These are phyloP conservation scores for Agapostemon virescens DNA, from an alignment of 2,888 invertebrate species.

Conservation along the genomic window DNA sequence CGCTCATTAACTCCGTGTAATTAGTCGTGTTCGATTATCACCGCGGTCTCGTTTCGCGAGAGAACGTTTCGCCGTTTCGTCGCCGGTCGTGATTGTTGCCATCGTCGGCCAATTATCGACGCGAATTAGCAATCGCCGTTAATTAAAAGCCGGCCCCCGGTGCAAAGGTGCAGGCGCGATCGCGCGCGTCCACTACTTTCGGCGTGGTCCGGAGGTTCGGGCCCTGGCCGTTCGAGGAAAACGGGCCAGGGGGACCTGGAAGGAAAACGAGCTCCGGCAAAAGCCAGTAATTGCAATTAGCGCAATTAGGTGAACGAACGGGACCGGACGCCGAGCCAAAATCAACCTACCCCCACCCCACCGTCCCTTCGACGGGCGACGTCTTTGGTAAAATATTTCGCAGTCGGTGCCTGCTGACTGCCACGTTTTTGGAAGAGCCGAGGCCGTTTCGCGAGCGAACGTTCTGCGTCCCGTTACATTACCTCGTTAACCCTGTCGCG, in stretches of 20 bases:
- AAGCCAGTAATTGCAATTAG: constrained; percentile 31
- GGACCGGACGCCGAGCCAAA: not conserved
- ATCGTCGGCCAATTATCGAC: constrained; percentile 64
- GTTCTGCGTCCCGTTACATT: constrained; percentile 1
- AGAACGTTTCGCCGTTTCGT: constrained; percentile 15
- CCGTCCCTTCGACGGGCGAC: not conserved
- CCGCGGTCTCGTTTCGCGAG: constrained; percentile 46
- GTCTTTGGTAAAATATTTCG: constrained; percentile 14
- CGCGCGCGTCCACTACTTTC: not conserved
- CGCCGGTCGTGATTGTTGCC: constrained; percentile 44
- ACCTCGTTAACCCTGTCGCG: too few species aligned
- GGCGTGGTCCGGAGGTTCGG: too few species aligned
- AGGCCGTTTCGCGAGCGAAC: constrained; percentile 2
- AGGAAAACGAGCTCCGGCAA: not conserved
- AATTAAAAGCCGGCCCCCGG: constrained; percentile 63
- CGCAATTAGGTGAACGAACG: constrained; percentile 11
- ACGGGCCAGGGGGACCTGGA: not conserved
- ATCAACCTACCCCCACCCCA: not conserved
- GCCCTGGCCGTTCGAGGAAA: constrained; percentile 2
- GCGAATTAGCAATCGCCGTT: constrained; percentile 68
- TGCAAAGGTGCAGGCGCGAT: too few species aligned
- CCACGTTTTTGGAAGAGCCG: constrained; percentile 9
- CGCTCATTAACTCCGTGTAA: constrained; percentile 61
- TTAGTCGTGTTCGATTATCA: constrained; percentile 59
- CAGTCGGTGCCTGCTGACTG: not conserved